Evolutionary conservation across 2,797 vertebrate genomes (phyloP).

Genomic region (Urophycis tenuis): DNA sequence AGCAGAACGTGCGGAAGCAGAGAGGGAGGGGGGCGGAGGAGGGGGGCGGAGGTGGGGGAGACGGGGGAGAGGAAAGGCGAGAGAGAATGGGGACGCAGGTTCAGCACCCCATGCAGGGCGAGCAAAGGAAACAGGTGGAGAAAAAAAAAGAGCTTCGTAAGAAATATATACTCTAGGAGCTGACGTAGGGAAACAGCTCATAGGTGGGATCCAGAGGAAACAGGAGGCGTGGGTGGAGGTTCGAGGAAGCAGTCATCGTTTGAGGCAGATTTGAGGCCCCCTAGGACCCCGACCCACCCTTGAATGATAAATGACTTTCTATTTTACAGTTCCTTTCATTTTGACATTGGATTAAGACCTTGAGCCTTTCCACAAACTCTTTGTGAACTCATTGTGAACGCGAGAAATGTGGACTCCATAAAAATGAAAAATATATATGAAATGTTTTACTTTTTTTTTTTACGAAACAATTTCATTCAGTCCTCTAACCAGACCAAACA

Average conservation of each 20-base stretch:
- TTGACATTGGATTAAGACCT: no score
- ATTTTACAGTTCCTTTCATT: no score
- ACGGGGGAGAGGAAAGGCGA: neutral
- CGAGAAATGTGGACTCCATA: no score
- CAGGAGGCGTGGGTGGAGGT: neutral
- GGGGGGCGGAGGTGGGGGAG: neutral
- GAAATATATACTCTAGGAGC: neutral
- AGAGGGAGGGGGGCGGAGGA: neutral
- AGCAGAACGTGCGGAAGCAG: neutral
- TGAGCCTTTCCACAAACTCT: no score
- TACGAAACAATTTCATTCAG: no score
- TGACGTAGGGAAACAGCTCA: neutral
- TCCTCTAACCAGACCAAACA: no score
- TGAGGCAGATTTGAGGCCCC: no score
- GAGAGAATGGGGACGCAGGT: neutral
- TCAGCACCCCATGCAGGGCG: neutral
- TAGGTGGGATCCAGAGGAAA: neutral
- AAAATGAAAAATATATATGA: no score
- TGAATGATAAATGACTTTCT: no score
- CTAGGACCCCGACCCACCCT: neutral
- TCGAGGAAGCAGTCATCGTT: neutral
- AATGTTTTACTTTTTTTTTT: no score
- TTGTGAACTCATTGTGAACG: no score
- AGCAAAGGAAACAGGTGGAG: slow-evolving; percentile 1
- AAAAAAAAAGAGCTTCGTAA: neutral